phyloP scores from a whole-genome alignment of 2,113 vertebrate genomes.

The Serinus canaria region DNA sequence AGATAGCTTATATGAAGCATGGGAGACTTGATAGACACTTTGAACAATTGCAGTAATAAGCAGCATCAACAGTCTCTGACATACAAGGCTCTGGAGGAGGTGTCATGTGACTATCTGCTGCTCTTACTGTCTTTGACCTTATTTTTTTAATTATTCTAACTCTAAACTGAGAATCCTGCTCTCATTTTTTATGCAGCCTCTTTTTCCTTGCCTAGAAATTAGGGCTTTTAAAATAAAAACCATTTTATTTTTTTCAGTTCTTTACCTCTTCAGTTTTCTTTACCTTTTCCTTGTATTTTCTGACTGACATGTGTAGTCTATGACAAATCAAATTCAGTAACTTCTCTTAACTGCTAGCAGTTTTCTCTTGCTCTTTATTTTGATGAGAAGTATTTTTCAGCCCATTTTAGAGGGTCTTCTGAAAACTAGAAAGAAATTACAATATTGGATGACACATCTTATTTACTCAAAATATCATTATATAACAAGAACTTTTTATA shows the following conservation, averaged over 20 bases:
- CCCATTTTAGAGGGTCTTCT: neutral
- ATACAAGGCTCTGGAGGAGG: neutral
- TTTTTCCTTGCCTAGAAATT: neutral
- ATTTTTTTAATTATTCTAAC: neutral
- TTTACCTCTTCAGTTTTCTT: neutral
- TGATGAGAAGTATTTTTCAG: neutral
- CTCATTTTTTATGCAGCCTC: neutral
- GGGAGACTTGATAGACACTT: conserved; percentile 29
- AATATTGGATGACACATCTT: neutral
- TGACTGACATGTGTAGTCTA: neutral
- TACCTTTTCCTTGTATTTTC: neutral
- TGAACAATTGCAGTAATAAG: conserved; percentile 37
- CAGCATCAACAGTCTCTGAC: neutral
- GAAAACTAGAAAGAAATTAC: neutral
- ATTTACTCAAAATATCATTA: neutral
- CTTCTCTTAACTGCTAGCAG: neutral
- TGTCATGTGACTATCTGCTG: neutral
- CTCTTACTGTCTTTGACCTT: neutral
- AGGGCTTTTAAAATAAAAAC: neutral
- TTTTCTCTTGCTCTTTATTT: neutral
- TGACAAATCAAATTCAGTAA: neutral
- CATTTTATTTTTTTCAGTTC: neutral
- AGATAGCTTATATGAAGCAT: neutral
- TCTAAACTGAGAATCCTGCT: neutral
- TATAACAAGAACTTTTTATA: neutral